Conservation (phyloP, 2,888 invertebrate species). For the Balanococcus diminutus region DNA sequence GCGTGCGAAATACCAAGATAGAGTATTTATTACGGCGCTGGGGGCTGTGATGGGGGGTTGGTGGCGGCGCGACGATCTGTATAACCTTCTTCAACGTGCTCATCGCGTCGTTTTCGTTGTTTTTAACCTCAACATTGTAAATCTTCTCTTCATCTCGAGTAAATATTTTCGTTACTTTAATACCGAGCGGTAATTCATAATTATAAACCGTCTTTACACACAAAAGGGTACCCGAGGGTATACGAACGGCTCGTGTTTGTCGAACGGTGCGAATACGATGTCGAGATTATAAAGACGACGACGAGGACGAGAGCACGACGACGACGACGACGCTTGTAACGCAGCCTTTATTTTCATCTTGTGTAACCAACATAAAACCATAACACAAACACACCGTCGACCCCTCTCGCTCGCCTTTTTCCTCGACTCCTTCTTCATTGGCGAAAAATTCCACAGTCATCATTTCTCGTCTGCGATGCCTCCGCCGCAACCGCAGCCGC, state of each 20-base stretch:
- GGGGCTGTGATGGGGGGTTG: no score
- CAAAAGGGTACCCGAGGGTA: conserved; percentile 15
- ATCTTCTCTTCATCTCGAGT: conserved; percentile 12
- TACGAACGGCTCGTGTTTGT: neutral
- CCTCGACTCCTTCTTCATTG: conserved; percentile 9
- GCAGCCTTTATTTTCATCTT: conserved; percentile 52
- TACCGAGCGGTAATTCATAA: conserved; percentile 27
- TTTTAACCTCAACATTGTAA: neutral
- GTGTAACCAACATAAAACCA: conserved; percentile 51
- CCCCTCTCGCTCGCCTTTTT: neutral
- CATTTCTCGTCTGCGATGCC: neutral
- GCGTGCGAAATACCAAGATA: neutral
- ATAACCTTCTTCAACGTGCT: no score
- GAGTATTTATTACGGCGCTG: neutral
- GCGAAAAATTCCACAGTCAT: conserved; percentile 44
- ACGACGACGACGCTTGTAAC: conserved; percentile 47
- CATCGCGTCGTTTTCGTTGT: neutral
- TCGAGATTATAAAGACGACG: conserved; percentile 4
- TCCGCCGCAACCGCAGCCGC: neutral
- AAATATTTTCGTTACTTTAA: conserved; percentile 31
- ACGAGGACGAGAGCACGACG: conserved; percentile 13
- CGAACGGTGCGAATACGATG: conserved; percentile 30
- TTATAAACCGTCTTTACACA: conserved; percentile 28
- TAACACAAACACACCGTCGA: conserved; percentile 48
- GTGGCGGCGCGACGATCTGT: neutral